A percentile compares a stretch with the other conserved stretches of the same genome.
phyloP scores from a whole-genome alignment of 1,140 invertebrate genomes.

The Cataglyphis hispanica region DNA sequence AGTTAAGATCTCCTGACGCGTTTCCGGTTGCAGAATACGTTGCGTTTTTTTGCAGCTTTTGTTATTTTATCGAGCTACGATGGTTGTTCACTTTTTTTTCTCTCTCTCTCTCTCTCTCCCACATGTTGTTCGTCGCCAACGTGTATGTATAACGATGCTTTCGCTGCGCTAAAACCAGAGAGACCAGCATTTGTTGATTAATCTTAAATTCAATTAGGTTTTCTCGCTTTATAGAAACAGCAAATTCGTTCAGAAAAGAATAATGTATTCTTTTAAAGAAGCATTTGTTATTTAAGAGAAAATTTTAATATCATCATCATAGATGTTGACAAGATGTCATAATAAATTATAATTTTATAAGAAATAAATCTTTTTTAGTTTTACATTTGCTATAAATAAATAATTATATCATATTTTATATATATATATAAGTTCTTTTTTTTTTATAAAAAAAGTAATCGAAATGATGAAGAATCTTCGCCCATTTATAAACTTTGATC shows the following conservation, averaged over 20 bases:
- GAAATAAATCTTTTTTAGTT: too few species aligned
- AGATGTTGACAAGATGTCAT: background rate
- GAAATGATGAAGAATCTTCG: background rate
- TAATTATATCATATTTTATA: background rate
- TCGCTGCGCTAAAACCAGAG: background rate
- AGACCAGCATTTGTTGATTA: background rate
- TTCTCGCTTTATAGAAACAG: background rate
- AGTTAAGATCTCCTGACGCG: slow-evolving; percentile 70
- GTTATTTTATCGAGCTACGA: slow-evolving; percentile 60
- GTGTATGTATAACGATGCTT: slow-evolving; percentile 12
- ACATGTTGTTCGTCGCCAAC: background rate
- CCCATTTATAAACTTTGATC: slow-evolving; percentile 10
- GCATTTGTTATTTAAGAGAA: background rate
- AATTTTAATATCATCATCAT: background rate
- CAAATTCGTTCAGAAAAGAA: background rate
- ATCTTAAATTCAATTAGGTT: background rate
- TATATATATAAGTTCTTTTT: background rate
- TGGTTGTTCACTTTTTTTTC: slow-evolving; percentile 13
- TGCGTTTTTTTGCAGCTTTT: slow-evolving; percentile 45
- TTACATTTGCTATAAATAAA: too few species aligned
- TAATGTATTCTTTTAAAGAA: background rate
- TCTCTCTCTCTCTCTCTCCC: too few species aligned
- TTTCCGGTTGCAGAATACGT: slow-evolving; percentile 58
- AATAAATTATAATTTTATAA: background rate
- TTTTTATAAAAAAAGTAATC: background rate